Evolutionary conservation across 2,113 vertebrate species (phyloP).

Genomic region (Tenebrosternarchus preto): DNA sequence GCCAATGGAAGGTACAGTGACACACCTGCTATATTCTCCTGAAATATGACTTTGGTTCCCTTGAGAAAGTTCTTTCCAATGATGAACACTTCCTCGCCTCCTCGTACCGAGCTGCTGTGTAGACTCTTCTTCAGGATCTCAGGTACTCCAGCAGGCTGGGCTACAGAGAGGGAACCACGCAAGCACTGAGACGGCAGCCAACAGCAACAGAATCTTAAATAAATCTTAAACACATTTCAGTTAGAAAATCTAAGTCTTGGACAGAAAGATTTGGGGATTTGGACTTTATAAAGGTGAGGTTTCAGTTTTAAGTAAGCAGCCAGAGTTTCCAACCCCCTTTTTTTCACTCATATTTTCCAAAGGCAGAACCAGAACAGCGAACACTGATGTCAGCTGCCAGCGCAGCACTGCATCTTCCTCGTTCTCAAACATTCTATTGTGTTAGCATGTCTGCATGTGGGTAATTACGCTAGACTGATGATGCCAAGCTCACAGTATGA

Average conservation of each 20-base stretch:
- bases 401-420: no score
- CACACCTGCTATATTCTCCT: slow-evolving; percentile 91
- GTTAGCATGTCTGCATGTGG: no score
- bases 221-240: not conserved
- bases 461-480: no score
- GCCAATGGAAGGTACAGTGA: slow-evolving; percentile 25
- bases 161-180: slow-evolving; percentile 66
- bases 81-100: slow-evolving; percentile 95
- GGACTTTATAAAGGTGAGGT: no score
- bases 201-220: no score
- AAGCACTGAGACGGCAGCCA: not conserved
- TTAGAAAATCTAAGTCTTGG: not conserved
- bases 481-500: no score
- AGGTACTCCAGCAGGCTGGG: slow-evolving; percentile 94
- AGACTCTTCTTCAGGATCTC: slow-evolving; percentile 98
- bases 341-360: not conserved
- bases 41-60: slow-evolving; percentile 98
- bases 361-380: not conserved
- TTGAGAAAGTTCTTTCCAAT: slow-evolving; percentile 99
- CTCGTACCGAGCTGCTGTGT: slow-evolving; percentile 89
- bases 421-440: not conserved
- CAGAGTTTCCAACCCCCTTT: no score
- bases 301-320: no score
- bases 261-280: no score
- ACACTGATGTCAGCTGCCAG: not conserved